A percentile compares a stretch with the other conserved stretches of the same genome.
These are phyloP conservation scores for Drosophila auraria DNA, from an alignment of 1,140 invertebrate species.

Conservation along the genomic window DNA sequence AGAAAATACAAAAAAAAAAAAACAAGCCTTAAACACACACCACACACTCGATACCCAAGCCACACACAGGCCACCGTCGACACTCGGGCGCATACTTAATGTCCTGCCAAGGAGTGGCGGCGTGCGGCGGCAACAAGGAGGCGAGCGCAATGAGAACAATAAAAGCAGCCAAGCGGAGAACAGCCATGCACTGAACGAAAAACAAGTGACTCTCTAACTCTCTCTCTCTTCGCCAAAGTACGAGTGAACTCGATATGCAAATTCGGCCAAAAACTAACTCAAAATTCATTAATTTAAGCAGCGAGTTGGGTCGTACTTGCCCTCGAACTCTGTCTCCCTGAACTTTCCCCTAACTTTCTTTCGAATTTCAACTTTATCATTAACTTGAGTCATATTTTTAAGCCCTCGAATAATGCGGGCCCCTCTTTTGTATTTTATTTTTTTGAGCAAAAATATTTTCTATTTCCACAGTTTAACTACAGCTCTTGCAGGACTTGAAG, in stretches of 20 bases:
- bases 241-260: neutral
- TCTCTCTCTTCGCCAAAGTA: neutral
- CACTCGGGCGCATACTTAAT: constrained; percentile 53
- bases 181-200: constrained; percentile 6
- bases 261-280: neutral
- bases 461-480: constrained; percentile 1
- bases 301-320: neutral
- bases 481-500: neutral
- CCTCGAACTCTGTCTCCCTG: neutral
- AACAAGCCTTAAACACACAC: neutral
- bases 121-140: neutral
- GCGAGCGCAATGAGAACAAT: constrained; percentile 3
- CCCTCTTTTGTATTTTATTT: neutral
- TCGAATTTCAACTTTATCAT: fast-evolving
- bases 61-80: neutral
- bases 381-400: too few species aligned
- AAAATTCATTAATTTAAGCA: too few species aligned
- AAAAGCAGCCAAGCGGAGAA: constrained; percentile 9
- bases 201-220: neutral
- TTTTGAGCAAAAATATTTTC: neutral
- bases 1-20: neutral
- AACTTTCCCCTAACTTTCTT: neutral
- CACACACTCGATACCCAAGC: neutral
- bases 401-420: too few species aligned
- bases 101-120: constrained; percentile 19